These are phyloP conservation scores for Diabrotica virgifera DNA, from an alignment of 1,140 invertebrate species.

Conservation along the genomic window DNA sequence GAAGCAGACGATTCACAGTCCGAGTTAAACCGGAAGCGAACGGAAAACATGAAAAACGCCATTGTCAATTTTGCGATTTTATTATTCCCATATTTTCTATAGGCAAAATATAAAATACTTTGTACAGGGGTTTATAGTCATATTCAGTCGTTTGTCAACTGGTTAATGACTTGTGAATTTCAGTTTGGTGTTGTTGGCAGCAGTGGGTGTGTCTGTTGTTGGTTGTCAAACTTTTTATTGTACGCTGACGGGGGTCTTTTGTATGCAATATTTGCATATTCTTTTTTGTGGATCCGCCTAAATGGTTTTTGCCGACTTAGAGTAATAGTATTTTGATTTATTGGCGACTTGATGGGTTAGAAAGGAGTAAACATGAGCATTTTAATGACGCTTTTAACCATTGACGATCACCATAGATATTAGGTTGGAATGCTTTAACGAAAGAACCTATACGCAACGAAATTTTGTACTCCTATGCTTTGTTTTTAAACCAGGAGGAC, in stretches of 20 bases:
- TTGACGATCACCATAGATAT: no score
- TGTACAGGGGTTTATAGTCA: constrained; percentile 16
- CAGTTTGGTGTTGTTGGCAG: constrained; percentile 15
- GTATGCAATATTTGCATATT: constrained; percentile 11
- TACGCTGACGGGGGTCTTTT: constrained; percentile 10
- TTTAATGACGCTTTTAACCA: no score
- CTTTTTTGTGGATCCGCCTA: no score
- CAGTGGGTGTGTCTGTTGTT: constrained; percentile 14
- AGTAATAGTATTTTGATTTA: no score
- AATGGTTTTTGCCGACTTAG: no score
- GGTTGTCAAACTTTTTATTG: constrained; percentile 22
- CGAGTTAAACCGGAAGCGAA: constrained; percentile 4
- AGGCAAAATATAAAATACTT: constrained; percentile 14
- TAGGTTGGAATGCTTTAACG: no score
- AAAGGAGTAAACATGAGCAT: no score
- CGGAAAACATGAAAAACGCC: constrained; percentile 9
- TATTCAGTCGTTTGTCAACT: constrained; percentile 23
- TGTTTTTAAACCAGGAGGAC: no score
- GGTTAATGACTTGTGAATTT: constrained; percentile 27
- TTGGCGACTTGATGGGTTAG: no score
- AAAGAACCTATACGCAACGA: no score
- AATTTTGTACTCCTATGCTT: no score
- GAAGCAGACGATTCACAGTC: constrained; percentile 8
- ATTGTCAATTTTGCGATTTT: constrained; percentile 11
- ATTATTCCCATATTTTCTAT: constrained; percentile 16